A percentile compares a stretch with the other conserved stretches of the same genome.
Conservation (phyloP, 2,888 invertebrate species). For the Prosapia bicincta region DNA sequence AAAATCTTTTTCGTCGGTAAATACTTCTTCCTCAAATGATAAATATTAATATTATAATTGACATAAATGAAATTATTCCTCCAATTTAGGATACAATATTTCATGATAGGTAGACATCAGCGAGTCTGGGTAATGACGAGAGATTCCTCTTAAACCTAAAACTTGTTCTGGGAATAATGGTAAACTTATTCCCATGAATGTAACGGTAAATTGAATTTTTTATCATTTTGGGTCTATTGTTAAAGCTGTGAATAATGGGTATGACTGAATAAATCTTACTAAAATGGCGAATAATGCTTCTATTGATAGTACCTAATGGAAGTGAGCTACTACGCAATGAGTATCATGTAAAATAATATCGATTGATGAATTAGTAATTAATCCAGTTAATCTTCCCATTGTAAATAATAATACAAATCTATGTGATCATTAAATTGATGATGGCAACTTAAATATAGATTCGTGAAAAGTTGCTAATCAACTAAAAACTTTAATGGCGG, state of each 20-base stretch:
- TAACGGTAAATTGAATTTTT: constrained; percentile 66
- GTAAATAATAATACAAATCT: too few relatives aligned
- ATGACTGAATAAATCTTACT: constrained; percentile 69
- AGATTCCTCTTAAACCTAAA: constrained; percentile 65
- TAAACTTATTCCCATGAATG: constrained; percentile 74
- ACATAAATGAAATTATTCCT: constrained; percentile 59
- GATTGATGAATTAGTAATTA: too few relatives aligned
- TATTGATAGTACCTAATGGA: constrained; percentile 77
- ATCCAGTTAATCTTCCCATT: too few relatives aligned
- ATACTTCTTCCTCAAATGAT: constrained; percentile 61
- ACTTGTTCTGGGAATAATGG: constrained; percentile 82
- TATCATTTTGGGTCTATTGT: constrained; percentile 55
- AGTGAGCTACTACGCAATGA: constrained; percentile 81
- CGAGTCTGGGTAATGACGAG: constrained; percentile 72
- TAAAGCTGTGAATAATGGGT: constrained; percentile 62
- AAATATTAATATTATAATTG: constrained; percentile 57
- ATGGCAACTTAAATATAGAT: too few relatives aligned
- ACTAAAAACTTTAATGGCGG: too few relatives aligned
- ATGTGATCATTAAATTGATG: too few relatives aligned
- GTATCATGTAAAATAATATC: too few relatives aligned
- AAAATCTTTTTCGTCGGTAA: constrained; percentile 52
- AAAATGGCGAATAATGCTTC: constrained; percentile 78
- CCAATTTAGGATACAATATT: constrained; percentile 66
- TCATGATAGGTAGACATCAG: constrained; percentile 62
- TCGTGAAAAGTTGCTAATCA: too few relatives aligned